Percentiles rank a stretch among this genome's conserved stretches.
These are phyloP conservation scores for Zygaena filipendulae DNA, from an alignment of 2,888 invertebrate species.

Conservation along the genomic window DNA sequence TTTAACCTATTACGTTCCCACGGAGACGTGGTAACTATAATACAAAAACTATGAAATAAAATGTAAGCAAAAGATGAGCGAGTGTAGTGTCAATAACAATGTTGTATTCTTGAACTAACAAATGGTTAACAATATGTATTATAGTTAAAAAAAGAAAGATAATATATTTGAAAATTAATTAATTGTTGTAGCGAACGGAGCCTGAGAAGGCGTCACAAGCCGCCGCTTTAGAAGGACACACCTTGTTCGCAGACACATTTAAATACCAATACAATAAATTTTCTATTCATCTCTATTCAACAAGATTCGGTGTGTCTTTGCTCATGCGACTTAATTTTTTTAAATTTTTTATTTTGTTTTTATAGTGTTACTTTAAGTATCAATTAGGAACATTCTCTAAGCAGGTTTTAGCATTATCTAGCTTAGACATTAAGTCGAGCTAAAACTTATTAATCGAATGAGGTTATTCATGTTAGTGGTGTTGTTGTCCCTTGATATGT, in stretches of 20 bases:
- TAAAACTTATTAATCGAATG: too few relatives aligned
- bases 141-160: constrained; percentile 24
- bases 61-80: constrained; percentile 60
- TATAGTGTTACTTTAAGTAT: constrained; percentile 1
- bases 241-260: constrained; percentile 16
- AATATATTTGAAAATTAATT: constrained; percentile 22
- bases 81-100: constrained; percentile 32
- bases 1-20: constrained; percentile 47
- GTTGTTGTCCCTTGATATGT: too few relatives aligned
- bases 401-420: constrained; percentile 22
- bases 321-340: constrained; percentile 30
- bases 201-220: constrained; percentile 28
- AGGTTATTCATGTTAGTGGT: too few relatives aligned
- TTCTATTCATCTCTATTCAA: constrained; percentile 37
- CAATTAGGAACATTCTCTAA: constrained; percentile 17
- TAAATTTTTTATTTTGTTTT: constrained; percentile 17
- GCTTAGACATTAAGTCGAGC: not conserved
- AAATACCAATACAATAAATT: constrained; percentile 21
- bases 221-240: constrained; percentile 16
- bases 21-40: constrained; percentile 47
- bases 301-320: constrained; percentile 27
- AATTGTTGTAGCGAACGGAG: constrained; percentile 21
- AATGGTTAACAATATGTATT: constrained; percentile 31
- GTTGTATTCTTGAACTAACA: constrained; percentile 22
- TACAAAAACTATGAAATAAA: constrained; percentile 59